A percentile compares a stretch with the other conserved stretches of the same genome.
Evolutionary conservation across 2,797 vertebrate species (phyloP).

Genomic region (Stomatorhinus walkeri): DNA sequence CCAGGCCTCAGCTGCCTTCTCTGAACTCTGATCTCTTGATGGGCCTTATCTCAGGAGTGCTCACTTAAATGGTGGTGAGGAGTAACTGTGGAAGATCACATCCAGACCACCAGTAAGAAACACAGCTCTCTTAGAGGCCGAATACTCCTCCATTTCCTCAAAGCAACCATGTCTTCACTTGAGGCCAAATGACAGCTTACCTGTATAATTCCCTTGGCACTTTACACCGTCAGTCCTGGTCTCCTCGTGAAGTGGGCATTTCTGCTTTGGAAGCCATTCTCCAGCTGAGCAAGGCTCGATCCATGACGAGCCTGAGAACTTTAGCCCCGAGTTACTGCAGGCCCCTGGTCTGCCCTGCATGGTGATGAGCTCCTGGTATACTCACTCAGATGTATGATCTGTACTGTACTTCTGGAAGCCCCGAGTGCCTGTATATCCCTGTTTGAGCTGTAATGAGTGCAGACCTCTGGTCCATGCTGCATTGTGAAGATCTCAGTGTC

Average conservation of each 20-base stretch:
- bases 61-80: neutral
- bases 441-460: neutral
- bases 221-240: constrained; percentile 22
- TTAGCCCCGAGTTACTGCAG: neutral
- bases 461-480: neutral
- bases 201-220: constrained; percentile 46
- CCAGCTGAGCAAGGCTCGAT: neutral
- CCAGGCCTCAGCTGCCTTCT: neutral
- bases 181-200: constrained; percentile 29
- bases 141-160: constrained; percentile 28
- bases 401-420: neutral
- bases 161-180: constrained; percentile 21
- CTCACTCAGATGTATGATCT: neutral
- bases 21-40: neutral
- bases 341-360: neutral
- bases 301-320: neutral
- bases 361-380: neutral
- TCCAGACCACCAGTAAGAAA: constrained; percentile 28
- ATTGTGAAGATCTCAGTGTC: constrained; percentile 1
- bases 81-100: neutral
- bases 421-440: neutral
- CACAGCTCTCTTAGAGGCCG: neutral
- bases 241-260: neutral
- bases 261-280: constrained; percentile 1
- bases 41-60: constrained; percentile 6